phyloP scores from a whole-genome alignment of 2,797 vertebrate genomes.

The Sebastes wilsoni region DNA sequence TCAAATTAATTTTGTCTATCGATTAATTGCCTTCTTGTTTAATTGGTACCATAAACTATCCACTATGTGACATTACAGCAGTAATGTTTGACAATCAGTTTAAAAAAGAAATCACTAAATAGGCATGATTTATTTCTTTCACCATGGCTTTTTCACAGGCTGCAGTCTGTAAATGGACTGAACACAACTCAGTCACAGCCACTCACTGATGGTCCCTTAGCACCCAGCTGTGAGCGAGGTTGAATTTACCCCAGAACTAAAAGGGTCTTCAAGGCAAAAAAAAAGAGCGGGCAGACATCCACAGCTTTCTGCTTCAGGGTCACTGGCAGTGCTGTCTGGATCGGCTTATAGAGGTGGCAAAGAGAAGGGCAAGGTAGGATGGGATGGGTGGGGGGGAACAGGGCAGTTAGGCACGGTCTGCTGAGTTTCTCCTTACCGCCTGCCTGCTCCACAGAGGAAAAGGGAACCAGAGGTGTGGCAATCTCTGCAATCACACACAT shows the following conservation, averaged over 20 bases:
- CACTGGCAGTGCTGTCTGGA: conserved; percentile 34
- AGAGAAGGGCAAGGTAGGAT: neutral
- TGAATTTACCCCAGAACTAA: conserved; percentile 30
- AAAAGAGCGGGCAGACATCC: neutral
- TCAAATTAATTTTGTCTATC: neutral
- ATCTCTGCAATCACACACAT: conserved; percentile 18
- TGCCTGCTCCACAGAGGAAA: conserved; percentile 8
- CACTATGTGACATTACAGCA: neutral
- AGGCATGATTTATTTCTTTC: neutral
- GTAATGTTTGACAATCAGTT: neutral
- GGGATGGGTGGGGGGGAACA: neutral
- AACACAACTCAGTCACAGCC: conserved; percentile 16
- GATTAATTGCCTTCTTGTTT: neutral
- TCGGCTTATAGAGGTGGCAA: conserved; percentile 30
- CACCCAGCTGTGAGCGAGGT: conserved; percentile 36
- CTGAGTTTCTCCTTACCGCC: conserved; percentile 33
- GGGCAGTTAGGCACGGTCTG: conserved; percentile 28
- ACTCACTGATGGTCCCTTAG: conserved; percentile 9
- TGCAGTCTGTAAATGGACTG: conserved; percentile 17
- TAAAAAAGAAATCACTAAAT: neutral
- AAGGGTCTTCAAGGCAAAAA: conserved; percentile 1
- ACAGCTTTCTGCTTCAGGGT: conserved; percentile 54
- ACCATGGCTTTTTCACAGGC: neutral
- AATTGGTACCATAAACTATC: neutral
- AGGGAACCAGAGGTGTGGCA: conserved; percentile 21